Percentiles rank a stretch among this genome's conserved stretches.
Conservation (phyloP, 2,888 invertebrate species). For the Noctua pronuba region DNA sequence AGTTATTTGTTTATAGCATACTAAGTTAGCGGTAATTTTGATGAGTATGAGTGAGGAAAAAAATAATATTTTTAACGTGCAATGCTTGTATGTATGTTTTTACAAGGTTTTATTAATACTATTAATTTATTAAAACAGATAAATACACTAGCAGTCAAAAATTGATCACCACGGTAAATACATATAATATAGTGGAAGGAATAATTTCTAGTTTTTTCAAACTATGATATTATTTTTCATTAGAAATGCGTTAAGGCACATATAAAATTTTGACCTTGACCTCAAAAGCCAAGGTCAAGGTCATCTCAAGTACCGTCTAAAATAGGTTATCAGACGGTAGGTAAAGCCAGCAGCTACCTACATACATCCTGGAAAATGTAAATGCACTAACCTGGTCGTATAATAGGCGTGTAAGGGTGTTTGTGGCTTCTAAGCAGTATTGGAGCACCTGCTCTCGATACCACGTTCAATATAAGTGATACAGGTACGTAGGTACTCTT, state of each 20-base stretch:
- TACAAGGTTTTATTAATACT: no score
- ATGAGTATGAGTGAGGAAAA: no score
- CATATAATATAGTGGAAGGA: no score
- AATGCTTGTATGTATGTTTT: no score
- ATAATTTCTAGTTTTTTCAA: no score
- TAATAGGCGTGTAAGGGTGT: not conserved
- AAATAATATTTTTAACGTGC: no score
- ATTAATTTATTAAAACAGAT: no score
- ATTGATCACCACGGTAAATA: not conserved
- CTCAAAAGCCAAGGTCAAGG: not conserved
- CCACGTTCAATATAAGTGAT: slow-evolving; percentile 3
- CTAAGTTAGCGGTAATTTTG: no score
- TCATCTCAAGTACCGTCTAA: not conserved
- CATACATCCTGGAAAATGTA: not conserved
- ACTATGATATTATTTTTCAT: not conserved
- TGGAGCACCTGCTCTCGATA: slow-evolving; percentile 41
- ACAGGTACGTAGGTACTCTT: not conserved
- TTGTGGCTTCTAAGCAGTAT: slow-evolving; percentile 38
- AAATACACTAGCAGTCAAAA: not conserved
- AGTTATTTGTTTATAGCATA: not conserved
- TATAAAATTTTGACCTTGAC: not conserved
- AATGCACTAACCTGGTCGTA: not conserved
- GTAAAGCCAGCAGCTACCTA: not conserved
- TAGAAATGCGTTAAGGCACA: not conserved
- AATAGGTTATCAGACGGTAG: not conserved